Evolutionary conservation across 2,113 vertebrate species (phyloP).

Genomic region (Pseudopipra pipra): DNA sequence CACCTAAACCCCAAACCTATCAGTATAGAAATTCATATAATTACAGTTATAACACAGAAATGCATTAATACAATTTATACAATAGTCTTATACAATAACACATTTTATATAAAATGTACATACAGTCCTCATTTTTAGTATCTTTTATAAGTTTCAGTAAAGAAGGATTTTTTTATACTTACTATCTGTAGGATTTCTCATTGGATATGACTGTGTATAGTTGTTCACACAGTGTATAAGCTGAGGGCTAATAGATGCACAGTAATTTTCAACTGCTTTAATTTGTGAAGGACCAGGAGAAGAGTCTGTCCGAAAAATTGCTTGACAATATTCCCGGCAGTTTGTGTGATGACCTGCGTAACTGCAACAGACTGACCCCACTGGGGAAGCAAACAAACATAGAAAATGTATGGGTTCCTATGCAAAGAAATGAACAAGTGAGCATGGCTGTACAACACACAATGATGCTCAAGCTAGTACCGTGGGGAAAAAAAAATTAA

Average conservation of each 20-base stretch:
- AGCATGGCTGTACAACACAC: not conserved
- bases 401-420: not conserved
- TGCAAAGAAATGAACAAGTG: not conserved
- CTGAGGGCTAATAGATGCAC: conserved; percentile 88
- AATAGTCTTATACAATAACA: not conserved
- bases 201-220: conserved; percentile 96
- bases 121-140: not conserved
- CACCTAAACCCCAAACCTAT: not conserved
- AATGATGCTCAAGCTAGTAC: not conserved
- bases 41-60: not conserved
- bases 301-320: conserved; percentile 97
- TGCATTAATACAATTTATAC: not conserved
- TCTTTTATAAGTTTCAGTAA: not conserved
- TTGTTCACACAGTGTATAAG: conserved; percentile 93
- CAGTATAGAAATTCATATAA: not conserved
- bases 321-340: conserved; percentile 96
- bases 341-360: conserved; percentile 95
- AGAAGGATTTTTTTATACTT: conserved; percentile 60
- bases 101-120: not conserved
- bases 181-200: conserved; percentile 96
- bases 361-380: conserved; percentile 95
- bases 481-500: too few relatives aligned
- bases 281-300: conserved; percentile 95
- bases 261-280: conserved; percentile 92
- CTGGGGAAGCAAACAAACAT: conserved; percentile 67